These are phyloP conservation scores for Strigamia crassipes DNA, from an alignment of 2,888 invertebrate species.

Conservation along the genomic window DNA sequence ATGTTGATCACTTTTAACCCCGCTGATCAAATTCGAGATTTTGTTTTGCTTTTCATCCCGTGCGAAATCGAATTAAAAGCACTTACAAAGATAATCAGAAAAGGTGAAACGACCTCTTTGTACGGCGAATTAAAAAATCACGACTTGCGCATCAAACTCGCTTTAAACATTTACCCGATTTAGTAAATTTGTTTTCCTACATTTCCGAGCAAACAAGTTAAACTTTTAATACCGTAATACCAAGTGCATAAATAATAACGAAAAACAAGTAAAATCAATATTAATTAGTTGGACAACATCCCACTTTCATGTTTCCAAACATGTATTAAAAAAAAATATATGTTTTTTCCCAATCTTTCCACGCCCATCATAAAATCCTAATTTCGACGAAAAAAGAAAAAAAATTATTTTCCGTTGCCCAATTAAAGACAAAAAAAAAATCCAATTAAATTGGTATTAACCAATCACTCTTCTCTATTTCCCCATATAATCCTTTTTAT, in stretches of 20 bases:
- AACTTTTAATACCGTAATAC: not conserved
- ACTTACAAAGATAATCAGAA: no score
- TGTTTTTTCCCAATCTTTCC: not conserved
- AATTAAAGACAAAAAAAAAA: not conserved
- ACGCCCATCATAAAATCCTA: not conserved
- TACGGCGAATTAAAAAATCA: no score
- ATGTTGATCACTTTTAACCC: constrained; percentile 55
- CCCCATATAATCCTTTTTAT: not conserved
- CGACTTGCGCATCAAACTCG: no score
- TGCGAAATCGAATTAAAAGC: no score
- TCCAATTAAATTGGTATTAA: not conserved
- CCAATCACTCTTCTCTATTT: not conserved
- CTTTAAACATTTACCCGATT: no score
- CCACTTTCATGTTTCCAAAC: not conserved
- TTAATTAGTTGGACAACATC: not conserved
- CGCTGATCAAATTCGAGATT: no score
- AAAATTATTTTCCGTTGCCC: not conserved
- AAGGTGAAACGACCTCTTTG: no score
- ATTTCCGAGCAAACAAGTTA: no score
- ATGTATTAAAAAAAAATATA: not conserved
- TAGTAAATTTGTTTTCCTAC: no score
- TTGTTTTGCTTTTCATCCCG: no score
- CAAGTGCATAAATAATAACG: not conserved
- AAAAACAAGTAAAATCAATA: not conserved
- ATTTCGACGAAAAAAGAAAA: not conserved